Conservation (phyloP, 2,797 vertebrate species). For the Acestrorhynchus altus region DNA sequence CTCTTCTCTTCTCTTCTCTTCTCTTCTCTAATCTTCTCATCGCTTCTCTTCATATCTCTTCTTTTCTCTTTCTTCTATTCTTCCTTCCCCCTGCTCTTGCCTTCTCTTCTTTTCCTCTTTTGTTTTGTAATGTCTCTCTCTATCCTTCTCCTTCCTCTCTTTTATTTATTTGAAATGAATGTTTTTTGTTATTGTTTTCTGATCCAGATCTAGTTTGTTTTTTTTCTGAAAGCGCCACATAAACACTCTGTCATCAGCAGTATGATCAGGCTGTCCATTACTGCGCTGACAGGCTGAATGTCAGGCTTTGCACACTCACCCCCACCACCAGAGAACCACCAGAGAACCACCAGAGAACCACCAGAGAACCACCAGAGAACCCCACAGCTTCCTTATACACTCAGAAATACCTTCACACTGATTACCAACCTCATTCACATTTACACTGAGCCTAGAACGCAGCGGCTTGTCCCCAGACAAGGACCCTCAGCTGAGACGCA, state of each 20-base stretch:
- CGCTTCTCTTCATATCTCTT: neutral
- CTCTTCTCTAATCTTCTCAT: neutral
- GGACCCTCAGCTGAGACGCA: slow-evolving; percentile 32
- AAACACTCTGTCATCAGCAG: neutral
- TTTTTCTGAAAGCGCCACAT: neutral
- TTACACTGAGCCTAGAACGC: slow-evolving; percentile 50
- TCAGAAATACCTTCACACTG: slow-evolving; percentile 50
- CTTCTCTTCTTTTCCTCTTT: neutral
- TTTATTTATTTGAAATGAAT: too few relatives aligned
- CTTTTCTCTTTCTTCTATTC: slow-evolving; percentile 1
- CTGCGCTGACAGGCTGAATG: neutral
- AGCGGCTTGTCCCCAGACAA: slow-evolving; percentile 60
- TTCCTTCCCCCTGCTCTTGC: neutral
- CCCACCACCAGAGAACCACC: neutral
- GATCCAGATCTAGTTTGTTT: neutral
- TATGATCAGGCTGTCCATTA: slow-evolving; percentile 1
- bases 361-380: neutral
- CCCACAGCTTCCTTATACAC: slow-evolving; percentile 51
- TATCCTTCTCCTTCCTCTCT: neutral
- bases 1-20: neutral
- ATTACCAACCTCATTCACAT: slow-evolving; percentile 66
- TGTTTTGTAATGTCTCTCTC: too few relatives aligned
- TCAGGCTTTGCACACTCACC: neutral
- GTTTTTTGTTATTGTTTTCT: neutral
- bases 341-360: neutral